Evolutionary conservation across 2,113 vertebrate genomes (phyloP).

Genomic region (Vidua macroura): DNA sequence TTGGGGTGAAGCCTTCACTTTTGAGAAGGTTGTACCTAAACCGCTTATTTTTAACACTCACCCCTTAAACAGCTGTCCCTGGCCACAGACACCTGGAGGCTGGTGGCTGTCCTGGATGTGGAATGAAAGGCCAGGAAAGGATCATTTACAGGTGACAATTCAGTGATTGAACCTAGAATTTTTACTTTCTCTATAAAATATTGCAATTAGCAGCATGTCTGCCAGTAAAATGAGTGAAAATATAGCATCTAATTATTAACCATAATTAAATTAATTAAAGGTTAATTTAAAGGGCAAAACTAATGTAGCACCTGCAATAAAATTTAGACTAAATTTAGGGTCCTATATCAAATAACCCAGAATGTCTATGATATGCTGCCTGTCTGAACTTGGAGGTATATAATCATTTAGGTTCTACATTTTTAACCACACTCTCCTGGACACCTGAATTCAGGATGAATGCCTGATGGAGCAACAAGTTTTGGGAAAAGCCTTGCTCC

Average conservation of each 20-base stretch:
- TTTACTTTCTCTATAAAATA: slow-evolving; percentile 29
- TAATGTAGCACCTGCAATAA: background rate
- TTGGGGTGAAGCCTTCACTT: background rate
- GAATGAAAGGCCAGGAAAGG: background rate
- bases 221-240: slow-evolving; percentile 23
- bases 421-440: background rate
- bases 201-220: background rate
- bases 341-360: background rate
- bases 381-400: background rate
- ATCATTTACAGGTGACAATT: background rate
- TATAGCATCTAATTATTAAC: background rate
- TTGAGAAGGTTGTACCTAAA: background rate
- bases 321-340: background rate
- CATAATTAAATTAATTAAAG: background rate
- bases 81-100: background rate
- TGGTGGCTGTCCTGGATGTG: background rate
- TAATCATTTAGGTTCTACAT: background rate
- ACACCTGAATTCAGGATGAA: background rate
- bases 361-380: background rate
- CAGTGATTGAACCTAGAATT: background rate
- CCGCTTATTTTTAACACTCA: background rate
- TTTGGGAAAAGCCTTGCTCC: background rate
- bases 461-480: background rate
- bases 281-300: background rate
- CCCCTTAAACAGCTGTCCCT: background rate